Evolutionary conservation across 2,888 invertebrate genomes (phyloP).

Genomic region (Nasonovia ribisnigri): DNA sequence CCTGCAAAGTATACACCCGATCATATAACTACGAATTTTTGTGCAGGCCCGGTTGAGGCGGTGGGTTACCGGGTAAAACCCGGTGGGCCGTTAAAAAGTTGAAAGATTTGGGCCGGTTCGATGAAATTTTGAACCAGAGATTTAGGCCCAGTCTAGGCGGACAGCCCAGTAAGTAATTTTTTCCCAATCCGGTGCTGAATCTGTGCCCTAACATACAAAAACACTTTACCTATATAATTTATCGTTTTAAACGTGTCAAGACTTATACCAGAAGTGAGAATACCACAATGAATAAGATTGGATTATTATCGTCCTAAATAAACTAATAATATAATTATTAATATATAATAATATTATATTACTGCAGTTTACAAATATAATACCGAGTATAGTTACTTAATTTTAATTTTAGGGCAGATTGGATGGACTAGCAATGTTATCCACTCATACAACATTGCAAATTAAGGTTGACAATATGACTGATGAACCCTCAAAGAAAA

Average conservation of each 20-base stretch:
- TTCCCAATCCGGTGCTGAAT: no score
- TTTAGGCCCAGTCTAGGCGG: no score
- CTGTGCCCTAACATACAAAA: neutral
- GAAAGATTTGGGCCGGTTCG: no score
- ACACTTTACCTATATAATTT: neutral
- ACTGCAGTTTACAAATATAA: neutral
- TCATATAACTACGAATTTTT: no score
- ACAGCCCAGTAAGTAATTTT: no score
- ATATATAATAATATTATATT: neutral
- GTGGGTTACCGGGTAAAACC: no score
- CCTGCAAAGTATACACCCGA: no score
- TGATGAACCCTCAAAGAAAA: neutral
- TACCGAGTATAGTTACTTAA: neutral
- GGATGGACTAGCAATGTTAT: neutral
- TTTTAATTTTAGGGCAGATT: neutral
- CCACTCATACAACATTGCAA: neutral
- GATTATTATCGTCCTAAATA: neutral
- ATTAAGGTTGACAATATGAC: neutral
- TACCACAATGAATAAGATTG: neutral
- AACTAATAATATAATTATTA: neutral
- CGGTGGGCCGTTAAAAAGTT: no score
- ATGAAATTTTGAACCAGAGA: no score
- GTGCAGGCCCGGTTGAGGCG: no score
- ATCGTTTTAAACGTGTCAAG: neutral
- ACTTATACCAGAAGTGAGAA: neutral